Evolutionary conservation across 2,888 invertebrate species (phyloP), one percentile per base, ranked within the genome.

Genomic region (Imbricaverruca yamaguchii): DNA sequence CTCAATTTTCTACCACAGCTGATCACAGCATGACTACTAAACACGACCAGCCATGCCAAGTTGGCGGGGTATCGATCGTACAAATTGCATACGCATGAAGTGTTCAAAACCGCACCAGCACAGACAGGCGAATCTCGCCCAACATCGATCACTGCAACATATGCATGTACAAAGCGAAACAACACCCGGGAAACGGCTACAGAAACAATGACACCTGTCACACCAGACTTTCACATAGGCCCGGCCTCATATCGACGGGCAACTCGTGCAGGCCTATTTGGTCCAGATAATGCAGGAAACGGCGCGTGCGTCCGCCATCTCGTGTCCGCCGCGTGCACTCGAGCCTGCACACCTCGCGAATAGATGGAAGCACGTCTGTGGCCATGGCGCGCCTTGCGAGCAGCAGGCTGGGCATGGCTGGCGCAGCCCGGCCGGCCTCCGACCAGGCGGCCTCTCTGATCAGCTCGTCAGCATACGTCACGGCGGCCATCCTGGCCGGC

Each of bases 281-380:
- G 21, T 74, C 74, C 8, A 74, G 15, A 18, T 74, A 74, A 53
- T 74, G 74, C 53, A 74, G 74, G 21, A 74, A 74, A 9, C 74
- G 15, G 8, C 74, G 39, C 74, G 74, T 74, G 23, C 74, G 25
- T 11, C 74, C 74, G 53, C 74, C 74, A 53, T 74, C 74, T 53
- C 15, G 25, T 18, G 74, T 15, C 74, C 53, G 74, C 12, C 74
- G 74, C 13, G 1, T 18, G 74, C 74, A 74, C 53, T 74, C 74
- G 15, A 74, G 74, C 74, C 74, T 74, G 74, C 74, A 74, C 7
- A 74, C 18, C 9, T 18, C 6, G 74, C 74, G 74, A 8, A 74
- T 21, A 74, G 74, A 74, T 53, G 74, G 74, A 53, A 74, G 74
- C 74, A 74, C 11, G 74, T 74, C 74, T 18, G 74, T 15, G 21